Evolutionary conservation across 2,888 invertebrate species (phyloP), one percentile per base, ranked within the genome.

Genomic region (Tipula lateralis): DNA sequence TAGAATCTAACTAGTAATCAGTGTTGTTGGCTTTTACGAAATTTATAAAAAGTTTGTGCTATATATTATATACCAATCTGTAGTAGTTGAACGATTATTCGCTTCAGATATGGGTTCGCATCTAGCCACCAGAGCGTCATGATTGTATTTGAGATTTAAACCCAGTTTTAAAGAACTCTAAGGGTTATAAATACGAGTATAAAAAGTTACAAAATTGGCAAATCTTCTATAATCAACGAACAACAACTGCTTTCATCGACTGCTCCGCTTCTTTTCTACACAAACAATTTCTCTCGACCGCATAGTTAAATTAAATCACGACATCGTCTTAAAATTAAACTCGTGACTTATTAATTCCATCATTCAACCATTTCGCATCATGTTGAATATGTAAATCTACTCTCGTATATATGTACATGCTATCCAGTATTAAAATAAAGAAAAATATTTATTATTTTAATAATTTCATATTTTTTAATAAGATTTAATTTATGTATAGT

Each of bases 281-380:
- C 7, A 32, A 32, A n/a, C 3, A 32, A 32, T 66, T 66, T 24
- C 24, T 66, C 24, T 66, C 7, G 24, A 66, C 24, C 24, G 44
- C n/a, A 24, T 12, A 66, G 19, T 66, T 24, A 44, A n/a, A 24
- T 66, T 24, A 9, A 66, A 66, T 66, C 66, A 66, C 66, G 66
- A 66, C 66, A 66, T 66, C 66, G 1, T 24, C 66, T 9, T 66
- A 24, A 66, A 66, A 66, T 66, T 66, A 66, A 12, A 66, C 24
- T 66, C 66, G 66, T 66, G 66, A 66, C 66, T 66, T 66, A 66
- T 66, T 66, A 66, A 66, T 66, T 66, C 66, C 66, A 66, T 66
- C 66, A 66, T 66, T 66, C 66, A 66, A 66, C 66, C 66, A 24
- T 24, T 24, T 9, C 19, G 24, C 12, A 24, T 66, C 24, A 66